Base-by-base conservation (phyloP, 1,140 invertebrate genomes). In the Caenorhabditis latens region DNA sequence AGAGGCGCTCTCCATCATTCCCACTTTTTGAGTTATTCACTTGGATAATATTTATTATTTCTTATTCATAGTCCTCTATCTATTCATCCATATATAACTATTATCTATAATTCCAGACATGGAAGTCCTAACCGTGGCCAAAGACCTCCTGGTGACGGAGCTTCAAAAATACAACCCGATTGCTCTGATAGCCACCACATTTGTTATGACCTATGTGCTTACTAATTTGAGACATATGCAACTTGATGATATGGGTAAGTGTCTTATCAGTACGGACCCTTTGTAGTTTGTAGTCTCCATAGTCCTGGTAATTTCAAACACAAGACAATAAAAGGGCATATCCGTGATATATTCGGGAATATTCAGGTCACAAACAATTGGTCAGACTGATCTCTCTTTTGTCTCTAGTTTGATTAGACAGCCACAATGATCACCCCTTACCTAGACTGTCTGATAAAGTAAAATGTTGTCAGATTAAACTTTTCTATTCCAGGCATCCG, bases 141-240 rank as follows among this genome's bases (percentile, higher is more conserved):
- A 24, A 5, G 46, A 79, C 13, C 24, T 24, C 6, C 8, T 24
- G 6, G 46, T 79, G 0, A 7, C 13, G 21, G 43, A 53, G n/a
- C 71, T 79, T 79, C 71, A 58, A 65, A 42, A 86, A 32, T 53
- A 58, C 86, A 55, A 86, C 46, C 86, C 86, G 21, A 58, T 86
- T 24, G 65, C 55, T 65, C 24, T 86, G 1, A 57, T 71, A 24
- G 42, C 65, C 16, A 16, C 53, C 7, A 24, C 75, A 8, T 4
- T 86, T 42, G 0, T 71, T 71, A 11, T 24, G 0, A 86, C 75
- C 11, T 86, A 57, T 48, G 19, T 86, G 32, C 24, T 24, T 13
- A 79, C 75, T 2, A 83, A 63, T 42, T 42, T 86, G 43, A 32
- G 86, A 57, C 75, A 86, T 71, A 86, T 86, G 86, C 57, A 86